A percentile compares a stretch with the other conserved stretches of the same genome.
Conservation (phyloP, 2,888 invertebrate genomes). For the Caenorhabditis auriculariae region DNA sequence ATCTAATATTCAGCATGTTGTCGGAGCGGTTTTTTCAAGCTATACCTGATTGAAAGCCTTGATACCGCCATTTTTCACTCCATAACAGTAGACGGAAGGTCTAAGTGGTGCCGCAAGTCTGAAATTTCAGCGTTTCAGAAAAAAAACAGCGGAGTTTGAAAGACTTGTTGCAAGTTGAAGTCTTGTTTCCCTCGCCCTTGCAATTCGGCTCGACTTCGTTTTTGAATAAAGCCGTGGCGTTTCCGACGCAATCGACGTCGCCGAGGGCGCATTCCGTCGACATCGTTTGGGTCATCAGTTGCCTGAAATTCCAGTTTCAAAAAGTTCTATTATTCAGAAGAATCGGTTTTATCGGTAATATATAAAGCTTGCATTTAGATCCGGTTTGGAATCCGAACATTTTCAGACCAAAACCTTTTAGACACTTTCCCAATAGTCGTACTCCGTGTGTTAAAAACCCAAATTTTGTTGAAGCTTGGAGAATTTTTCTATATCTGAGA, state of each 20-base stretch:
- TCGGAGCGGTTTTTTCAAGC: too few species aligned
- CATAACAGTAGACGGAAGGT: constrained; percentile 49
- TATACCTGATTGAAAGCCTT: too few species aligned
- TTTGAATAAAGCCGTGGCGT: constrained; percentile 18
- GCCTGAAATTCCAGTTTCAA: constrained; percentile 12
- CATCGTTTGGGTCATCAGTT: constrained; percentile 9
- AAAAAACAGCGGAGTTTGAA: constrained; percentile 8
- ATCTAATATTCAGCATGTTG: too few species aligned
- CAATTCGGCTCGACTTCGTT: constrained; percentile 35
- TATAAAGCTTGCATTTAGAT: too few species aligned
- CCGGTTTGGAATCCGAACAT: too few species aligned
- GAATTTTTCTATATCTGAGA: too few species aligned
- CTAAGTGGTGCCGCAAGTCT: constrained; percentile 56
- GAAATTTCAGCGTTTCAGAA: constrained; percentile 5
- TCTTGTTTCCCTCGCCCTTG: constrained; percentile 10
- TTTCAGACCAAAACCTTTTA: too few species aligned
- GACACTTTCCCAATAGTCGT: too few species aligned
- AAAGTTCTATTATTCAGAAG: too few species aligned
- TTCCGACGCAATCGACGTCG: constrained; percentile 28
- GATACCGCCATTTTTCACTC: constrained; percentile 53
- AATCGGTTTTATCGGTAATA: neutral
- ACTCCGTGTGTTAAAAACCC: too few species aligned
- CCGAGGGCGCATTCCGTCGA: constrained; percentile 23
- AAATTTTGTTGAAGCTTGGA: too few species aligned
- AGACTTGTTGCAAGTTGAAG: constrained; percentile 20